Conservation (phyloP, 2,797 vertebrate genomes). For the Anolis apletophallus region DNA sequence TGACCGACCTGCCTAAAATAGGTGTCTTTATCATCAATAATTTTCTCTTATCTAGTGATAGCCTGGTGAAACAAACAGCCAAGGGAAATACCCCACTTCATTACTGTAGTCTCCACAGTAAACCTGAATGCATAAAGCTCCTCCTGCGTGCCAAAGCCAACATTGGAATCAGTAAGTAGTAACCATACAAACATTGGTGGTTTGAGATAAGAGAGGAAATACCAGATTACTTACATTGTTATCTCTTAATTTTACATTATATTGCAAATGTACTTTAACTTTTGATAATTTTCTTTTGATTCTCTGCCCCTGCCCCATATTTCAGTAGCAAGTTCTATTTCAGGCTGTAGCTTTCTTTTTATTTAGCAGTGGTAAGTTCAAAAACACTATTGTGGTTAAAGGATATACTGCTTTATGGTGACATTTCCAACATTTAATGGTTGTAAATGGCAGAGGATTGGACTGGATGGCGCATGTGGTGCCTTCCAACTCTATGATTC, state of each 20-base stretch:
- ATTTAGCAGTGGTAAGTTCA: not conserved
- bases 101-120: slow-evolving; percentile 87
- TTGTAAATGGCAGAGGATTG: too few species aligned
- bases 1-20: not conserved
- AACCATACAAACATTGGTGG: rapidly evolving
- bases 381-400: not conserved
- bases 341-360: not conserved
- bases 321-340: not conserved
- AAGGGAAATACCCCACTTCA: slow-evolving; percentile 84
- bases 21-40: not conserved
- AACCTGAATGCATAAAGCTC: slow-evolving; percentile 85
- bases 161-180: slow-evolving; percentile 80
- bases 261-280: not conserved
- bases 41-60: slow-evolving; percentile 70
- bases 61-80: slow-evolving; percentile 77
- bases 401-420: not conserved
- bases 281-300: not conserved
- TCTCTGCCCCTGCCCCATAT: too few species aligned
- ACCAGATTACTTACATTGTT: not conserved
- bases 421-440: not conserved
- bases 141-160: slow-evolving; percentile 85
- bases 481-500: too few species aligned
- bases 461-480: too few species aligned
- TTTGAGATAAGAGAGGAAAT: not conserved
- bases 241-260: not conserved